Evolutionary conservation across 2,797 vertebrate species (phyloP).

Genomic region (Lophotriccus pileatus): DNA sequence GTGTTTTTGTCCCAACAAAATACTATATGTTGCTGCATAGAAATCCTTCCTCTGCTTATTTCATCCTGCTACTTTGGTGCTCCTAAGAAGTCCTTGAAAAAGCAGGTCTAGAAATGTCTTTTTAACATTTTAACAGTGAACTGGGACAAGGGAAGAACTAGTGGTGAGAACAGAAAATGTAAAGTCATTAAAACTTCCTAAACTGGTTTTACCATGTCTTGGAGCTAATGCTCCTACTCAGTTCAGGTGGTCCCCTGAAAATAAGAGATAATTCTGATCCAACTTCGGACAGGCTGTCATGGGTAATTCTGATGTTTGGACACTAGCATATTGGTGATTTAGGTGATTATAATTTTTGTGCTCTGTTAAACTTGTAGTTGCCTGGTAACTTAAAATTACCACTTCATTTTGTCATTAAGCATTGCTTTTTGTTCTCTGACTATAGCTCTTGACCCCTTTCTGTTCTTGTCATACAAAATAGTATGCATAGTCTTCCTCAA

Average conservation of each 20-base stretch:
- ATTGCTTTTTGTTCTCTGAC: not conserved
- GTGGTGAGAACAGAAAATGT: not conserved
- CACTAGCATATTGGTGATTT: not conserved
- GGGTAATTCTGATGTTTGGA: not conserved
- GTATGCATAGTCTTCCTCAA: not conserved
- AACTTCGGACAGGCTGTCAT: fast-evolving
- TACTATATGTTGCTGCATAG: not conserved
- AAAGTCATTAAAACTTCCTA: not conserved
- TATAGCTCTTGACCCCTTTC: not conserved
- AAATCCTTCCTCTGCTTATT: not conserved
- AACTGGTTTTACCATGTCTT: not conserved
- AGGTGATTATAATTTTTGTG: not conserved
- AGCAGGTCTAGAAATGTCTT: not conserved
- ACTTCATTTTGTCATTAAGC: not conserved
- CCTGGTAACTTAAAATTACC: not conserved
- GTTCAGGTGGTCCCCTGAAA: not conserved
- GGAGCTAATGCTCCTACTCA: not conserved
- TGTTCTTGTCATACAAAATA: not conserved
- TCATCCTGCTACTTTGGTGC: not conserved
- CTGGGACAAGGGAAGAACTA: not conserved
- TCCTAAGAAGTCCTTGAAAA: not conserved
- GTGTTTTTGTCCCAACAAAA: not conserved
- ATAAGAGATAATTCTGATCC: not conserved
- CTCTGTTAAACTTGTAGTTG: not conserved
- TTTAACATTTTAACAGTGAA: not conserved